phyloP scores from a whole-genome alignment of 2,888 invertebrate genomes.

The Schizaphis graminum region DNA sequence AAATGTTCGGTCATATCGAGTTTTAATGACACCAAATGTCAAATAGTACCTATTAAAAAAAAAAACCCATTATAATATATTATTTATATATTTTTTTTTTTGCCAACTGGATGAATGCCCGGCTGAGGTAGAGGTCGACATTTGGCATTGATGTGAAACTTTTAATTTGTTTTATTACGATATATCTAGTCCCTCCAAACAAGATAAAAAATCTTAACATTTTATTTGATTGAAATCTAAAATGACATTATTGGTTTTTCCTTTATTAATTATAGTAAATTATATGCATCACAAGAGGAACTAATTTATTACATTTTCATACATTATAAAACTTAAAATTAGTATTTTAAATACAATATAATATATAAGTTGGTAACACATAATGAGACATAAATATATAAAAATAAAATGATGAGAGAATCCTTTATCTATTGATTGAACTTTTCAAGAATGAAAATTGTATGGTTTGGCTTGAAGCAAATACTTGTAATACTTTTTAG shows the following conservation, averaged over 20 bases:
- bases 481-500: not conserved
- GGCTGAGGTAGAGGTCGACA: conserved; percentile 37
- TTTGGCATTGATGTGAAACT: conserved; percentile 58
- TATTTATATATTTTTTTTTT: conserved; percentile 36
- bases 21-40: conserved; percentile 40
- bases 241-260: conserved; percentile 27
- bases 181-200: conserved; percentile 22
- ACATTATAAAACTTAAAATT: not conserved
- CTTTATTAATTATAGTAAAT: not conserved
- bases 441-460: not conserved
- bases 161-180: conserved; percentile 52
- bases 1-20: conserved; percentile 32
- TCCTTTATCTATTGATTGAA: not conserved
- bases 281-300: not conserved
- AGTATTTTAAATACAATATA: not conserved
- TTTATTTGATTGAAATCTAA: conserved; percentile 50
- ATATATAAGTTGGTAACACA: not conserved
- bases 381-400: not conserved
- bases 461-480: not conserved
- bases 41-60: conserved; percentile 33
- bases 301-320: not conserved
- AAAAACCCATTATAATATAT: conserved; percentile 11
- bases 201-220: conserved; percentile 51
- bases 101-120: conserved; percentile 62
- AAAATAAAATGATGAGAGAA: not conserved